A percentile compares a stretch with the other conserved stretches of the same genome.
Evolutionary conservation across 2,888 invertebrate species (phyloP).

Genomic region (Tetragonisca angustula): DNA sequence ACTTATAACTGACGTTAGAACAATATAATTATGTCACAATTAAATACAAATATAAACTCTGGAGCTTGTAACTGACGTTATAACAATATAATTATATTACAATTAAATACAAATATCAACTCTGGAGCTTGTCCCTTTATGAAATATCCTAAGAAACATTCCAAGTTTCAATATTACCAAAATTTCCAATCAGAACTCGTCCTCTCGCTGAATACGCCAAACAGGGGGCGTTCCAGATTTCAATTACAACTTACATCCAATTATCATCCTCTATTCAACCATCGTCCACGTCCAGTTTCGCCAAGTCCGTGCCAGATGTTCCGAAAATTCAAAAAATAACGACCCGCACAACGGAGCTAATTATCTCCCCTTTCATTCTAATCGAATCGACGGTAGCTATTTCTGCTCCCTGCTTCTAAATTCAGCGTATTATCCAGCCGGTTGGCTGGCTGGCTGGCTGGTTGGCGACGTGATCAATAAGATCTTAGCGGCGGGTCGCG

Average conservation of each 20-base stretch:
- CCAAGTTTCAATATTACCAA: neutral
- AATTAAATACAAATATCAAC: no score
- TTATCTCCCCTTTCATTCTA: neutral
- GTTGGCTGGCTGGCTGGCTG: no score
- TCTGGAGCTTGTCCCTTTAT: neutral
- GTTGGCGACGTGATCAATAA: constrained; percentile 25
- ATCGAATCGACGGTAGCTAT: neutral
- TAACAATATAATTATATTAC: no score
- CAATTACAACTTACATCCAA: neutral
- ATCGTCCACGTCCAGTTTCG: neutral
- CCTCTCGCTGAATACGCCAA: no score
- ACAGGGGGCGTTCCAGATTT: neutral
- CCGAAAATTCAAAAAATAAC: neutral
- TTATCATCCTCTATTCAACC: neutral
- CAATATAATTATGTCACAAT: no score
- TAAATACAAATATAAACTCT: no score
- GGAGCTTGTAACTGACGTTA: no score
- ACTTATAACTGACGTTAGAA: no score
- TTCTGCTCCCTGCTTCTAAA: neutral
- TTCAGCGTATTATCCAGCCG: neutral
- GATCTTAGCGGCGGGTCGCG: neutral
- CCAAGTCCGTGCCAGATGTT: neutral
- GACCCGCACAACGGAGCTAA: neutral
- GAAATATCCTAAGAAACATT: neutral
- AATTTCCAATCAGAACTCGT: no score